Evolutionary conservation across 2,797 vertebrate species (phyloP).

Genomic region (Chanos chanos): DNA sequence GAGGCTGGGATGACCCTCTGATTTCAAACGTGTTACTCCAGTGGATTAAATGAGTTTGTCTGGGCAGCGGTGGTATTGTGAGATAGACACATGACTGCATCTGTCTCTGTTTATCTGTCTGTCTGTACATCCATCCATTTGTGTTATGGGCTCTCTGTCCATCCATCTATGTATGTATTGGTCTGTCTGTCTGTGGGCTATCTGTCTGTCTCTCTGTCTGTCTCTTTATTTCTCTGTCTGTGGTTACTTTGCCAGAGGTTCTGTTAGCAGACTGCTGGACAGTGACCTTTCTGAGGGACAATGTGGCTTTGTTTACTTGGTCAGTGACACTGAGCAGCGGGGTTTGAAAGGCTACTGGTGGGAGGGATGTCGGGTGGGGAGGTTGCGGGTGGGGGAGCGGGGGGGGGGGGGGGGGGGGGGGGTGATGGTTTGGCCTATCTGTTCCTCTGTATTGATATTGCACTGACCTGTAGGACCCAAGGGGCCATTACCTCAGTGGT

Average conservation of each 20-base stretch:
- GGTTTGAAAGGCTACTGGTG: background rate
- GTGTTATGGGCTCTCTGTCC: background rate
- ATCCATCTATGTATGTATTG: background rate
- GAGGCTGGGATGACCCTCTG: too few species aligned
- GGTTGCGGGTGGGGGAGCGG: conserved; percentile 6
- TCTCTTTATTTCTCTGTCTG: too few species aligned
- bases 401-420: background rate
- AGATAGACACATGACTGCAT: too few species aligned
- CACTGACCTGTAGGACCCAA: conserved; percentile 52
- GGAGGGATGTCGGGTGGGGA: background rate
- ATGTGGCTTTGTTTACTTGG: conserved; percentile 10
- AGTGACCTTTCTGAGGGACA: background rate
- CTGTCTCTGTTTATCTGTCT: too few species aligned
- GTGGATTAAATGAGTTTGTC: too few species aligned
- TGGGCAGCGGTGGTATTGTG: too few species aligned
- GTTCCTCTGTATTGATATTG: conserved; percentile 55
- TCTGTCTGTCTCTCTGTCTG: too few species aligned
- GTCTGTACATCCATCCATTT: too few species aligned
- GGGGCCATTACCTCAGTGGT: conserved; percentile 57
- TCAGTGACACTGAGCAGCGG: conserved; percentile 2
- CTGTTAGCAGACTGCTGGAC: background rate
- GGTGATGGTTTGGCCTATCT: conserved; percentile 30
- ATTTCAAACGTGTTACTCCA: too few species aligned
- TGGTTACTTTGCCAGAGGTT: background rate
- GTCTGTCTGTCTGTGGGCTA: background rate